A percentile compares a stretch with the other conserved stretches of the same genome.
Evolutionary conservation across 1,140 invertebrate species (phyloP).

Genomic region (Rhyacophila brunnea): DNA sequence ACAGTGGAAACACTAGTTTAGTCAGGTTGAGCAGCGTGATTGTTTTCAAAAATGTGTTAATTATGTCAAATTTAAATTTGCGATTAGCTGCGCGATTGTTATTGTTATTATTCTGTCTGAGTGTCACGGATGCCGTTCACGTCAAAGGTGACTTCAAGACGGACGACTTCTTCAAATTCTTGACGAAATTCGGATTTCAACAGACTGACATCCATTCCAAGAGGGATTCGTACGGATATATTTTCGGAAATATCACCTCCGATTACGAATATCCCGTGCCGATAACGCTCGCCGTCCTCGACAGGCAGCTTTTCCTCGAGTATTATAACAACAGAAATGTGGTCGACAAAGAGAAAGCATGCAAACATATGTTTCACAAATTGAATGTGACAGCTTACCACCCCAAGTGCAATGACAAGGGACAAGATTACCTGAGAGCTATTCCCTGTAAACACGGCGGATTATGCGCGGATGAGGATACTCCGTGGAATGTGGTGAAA

Average conservation of each 20-base stretch:
- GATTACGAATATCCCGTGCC: constrained; percentile 61
- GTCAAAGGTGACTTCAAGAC: constrained; percentile 66
- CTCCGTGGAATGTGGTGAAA: constrained; percentile 78
- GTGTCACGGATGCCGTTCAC: constrained; percentile 41
- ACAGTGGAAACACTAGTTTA: constrained; percentile 2
- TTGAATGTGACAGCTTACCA: constrained; percentile 83
- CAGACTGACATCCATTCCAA: constrained; percentile 85
- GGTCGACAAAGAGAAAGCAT: constrained; percentile 65
- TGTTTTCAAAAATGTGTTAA: constrained; percentile 24
- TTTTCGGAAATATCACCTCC: constrained; percentile 85
- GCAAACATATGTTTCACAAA: constrained; percentile 81
- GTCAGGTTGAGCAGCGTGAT: constrained; percentile 5
- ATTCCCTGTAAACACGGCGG: constrained; percentile 79
- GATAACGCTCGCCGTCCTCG: constrained; percentile 84
- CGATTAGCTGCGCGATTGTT: constrained; percentile 4
- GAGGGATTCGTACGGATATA: constrained; percentile 85
- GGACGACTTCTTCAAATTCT: constrained; percentile 83
- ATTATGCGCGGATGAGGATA: constrained; percentile 86
- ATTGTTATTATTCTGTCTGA: constrained; percentile 9
- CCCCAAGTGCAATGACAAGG: constrained; percentile 74
- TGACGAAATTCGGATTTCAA: constrained; percentile 95
- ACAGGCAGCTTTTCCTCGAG: constrained; percentile 82
- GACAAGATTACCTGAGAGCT: constrained; percentile 82
- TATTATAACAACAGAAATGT: constrained; percentile 79
- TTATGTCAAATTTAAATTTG: constrained; percentile 23